Evolutionary conservation across 2,888 invertebrate species (phyloP).

Genomic region (Caenorhabditis sinica): DNA sequence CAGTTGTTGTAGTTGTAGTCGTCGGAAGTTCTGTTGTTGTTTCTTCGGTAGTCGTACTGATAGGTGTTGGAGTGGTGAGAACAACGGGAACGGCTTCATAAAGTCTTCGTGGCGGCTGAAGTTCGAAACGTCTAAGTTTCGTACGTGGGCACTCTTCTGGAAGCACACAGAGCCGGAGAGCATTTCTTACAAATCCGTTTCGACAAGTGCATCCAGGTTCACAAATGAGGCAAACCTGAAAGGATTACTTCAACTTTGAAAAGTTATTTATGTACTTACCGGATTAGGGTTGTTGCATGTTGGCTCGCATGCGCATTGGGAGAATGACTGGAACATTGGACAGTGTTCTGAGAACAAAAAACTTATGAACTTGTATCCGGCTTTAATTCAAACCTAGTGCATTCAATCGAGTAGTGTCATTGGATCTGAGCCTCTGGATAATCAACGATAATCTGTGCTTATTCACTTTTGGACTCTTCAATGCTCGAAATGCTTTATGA

Average conservation of each 20-base stretch:
- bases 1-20: constrained; percentile 10
- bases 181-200: constrained; percentile 49
- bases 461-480: constrained; percentile 48
- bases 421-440: constrained; percentile 39
- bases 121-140: constrained; percentile 46
- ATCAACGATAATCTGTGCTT: constrained; percentile 50
- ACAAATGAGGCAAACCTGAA: constrained; percentile 34
- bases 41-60: constrained; percentile 16
- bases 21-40: constrained; percentile 5
- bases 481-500: constrained; percentile 53
- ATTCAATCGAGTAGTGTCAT: constrained; percentile 38
- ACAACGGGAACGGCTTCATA: constrained; percentile 62
- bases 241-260: neutral
- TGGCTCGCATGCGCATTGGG: constrained; percentile 48
- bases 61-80: constrained; percentile 13
- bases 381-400: neutral
- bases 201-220: constrained; percentile 56
- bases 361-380: neutral
- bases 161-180: constrained; percentile 52
- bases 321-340: constrained; percentile 52
- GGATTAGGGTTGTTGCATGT: constrained; percentile 59
- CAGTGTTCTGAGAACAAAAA: constrained; percentile 35
- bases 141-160: constrained; percentile 56
- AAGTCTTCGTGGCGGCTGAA: constrained; percentile 40
- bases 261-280: constrained; percentile 3